Percentiles rank a stretch among this genome's conserved stretches.
phyloP scores from a whole-genome alignment of 35 echinoderm and acorn worm species.

The Lytechinus pictus region DNA sequence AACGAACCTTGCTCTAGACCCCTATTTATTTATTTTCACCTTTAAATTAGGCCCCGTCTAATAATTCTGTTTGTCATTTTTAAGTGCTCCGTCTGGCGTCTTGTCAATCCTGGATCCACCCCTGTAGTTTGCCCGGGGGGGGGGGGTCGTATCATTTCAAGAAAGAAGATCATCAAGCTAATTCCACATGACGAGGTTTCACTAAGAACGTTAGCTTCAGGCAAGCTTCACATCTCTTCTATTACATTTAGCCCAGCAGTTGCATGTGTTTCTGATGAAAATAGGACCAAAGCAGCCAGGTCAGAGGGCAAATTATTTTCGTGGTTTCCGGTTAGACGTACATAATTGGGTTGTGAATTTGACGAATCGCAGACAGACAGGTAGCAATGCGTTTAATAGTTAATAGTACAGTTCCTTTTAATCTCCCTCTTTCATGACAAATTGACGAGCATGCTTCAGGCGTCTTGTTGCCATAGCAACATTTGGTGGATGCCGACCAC shows the following conservation, averaged over 20 bases:
- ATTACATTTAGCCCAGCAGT: neutral
- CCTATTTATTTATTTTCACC: too few relatives aligned
- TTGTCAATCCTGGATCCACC: too few relatives aligned
- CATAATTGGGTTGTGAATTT: slow-evolving; percentile 13
- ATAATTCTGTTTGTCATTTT: too few relatives aligned
- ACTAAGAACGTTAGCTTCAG: neutral
- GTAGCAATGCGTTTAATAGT: neutral
- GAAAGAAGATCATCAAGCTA: too few relatives aligned
- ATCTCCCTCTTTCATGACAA: neutral
- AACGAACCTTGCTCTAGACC: too few relatives aligned
- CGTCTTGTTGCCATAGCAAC: neutral
- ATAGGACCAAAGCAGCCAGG: neutral
- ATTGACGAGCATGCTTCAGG: neutral
- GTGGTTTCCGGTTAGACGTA: slow-evolving; percentile 1
- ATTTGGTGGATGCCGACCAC: neutral
- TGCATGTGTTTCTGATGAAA: slow-evolving; percentile 3
- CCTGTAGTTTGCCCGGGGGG: too few relatives aligned
- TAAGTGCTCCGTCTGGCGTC: too few relatives aligned
- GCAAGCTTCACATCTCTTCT: neutral
- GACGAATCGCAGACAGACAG: neutral
- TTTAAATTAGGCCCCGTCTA: too few relatives aligned
- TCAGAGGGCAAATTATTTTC: neutral
- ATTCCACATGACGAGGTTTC: too few relatives aligned
- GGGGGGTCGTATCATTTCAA: too few relatives aligned
- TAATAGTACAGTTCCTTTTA: neutral